phyloP scores from a whole-genome alignment of 2,113 vertebrate species.

The Vireo altiloquus region DNA sequence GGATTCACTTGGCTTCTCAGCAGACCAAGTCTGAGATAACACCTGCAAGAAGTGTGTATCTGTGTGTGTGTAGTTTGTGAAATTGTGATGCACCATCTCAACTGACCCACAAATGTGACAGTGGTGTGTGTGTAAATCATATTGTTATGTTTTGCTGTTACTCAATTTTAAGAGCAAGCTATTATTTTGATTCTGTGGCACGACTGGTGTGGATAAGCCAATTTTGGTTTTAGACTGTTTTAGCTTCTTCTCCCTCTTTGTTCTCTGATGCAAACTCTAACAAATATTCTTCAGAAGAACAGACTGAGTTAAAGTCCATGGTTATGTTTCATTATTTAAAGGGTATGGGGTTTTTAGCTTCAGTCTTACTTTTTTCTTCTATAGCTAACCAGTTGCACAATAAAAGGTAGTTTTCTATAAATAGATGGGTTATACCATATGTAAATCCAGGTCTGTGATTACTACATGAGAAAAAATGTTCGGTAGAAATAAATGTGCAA shows the following conservation, averaged over 20 bases:
- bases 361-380: neutral
- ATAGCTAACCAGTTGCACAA: neutral
- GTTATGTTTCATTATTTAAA: neutral
- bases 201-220: neutral
- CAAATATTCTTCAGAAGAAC: neutral
- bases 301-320: neutral
- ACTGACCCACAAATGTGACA: conserved; percentile 43
- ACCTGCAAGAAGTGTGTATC: conserved; percentile 49
- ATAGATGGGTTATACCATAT: neutral
- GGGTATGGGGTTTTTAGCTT: neutral
- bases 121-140: neutral
- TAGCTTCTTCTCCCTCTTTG: neutral
- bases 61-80: conserved; percentile 18
- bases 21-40: conserved; percentile 56
- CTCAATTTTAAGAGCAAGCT: neutral
- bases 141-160: neutral
- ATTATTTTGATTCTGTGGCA: conserved; percentile 4
- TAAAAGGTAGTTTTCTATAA: neutral
- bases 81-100: conserved; percentile 33
- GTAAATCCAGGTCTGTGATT: neutral
- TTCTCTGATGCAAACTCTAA: neutral
- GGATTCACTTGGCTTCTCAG: conserved; percentile 57
- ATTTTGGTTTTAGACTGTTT: neutral
- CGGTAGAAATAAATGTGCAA: neutral
- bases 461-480: neutral